phyloP scores from a whole-genome alignment of 2,888 invertebrate genomes.

The Campaea margaritaria region DNA sequence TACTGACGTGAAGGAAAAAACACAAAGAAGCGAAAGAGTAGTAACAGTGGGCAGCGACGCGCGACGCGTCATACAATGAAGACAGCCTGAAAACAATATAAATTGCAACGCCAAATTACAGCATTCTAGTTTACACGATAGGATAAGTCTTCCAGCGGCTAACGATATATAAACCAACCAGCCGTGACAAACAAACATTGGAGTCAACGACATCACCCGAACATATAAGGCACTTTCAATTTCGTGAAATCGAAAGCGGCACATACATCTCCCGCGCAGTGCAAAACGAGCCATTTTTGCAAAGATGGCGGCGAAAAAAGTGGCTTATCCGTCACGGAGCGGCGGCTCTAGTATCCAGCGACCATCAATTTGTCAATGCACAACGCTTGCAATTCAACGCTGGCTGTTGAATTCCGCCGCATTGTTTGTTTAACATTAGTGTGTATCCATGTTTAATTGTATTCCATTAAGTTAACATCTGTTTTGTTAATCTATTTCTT shows the following conservation, averaged over 20 bases:
- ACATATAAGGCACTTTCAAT: slow-evolving; percentile 81
- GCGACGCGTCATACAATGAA: slow-evolving; percentile 56
- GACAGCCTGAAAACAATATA: slow-evolving; percentile 72
- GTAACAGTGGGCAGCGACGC: slow-evolving; percentile 60
- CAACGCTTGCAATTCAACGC: slow-evolving; percentile 31
- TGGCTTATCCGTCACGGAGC: slow-evolving; percentile 73
- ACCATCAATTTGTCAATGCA: slow-evolving; percentile 71
- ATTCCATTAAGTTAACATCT: not conserved
- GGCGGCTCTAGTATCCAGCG: slow-evolving; percentile 58
- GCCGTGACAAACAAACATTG: slow-evolving; percentile 81
- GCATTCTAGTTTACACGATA: slow-evolving; percentile 74
- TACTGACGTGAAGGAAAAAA: slow-evolving; percentile 45
- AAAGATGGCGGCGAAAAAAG: slow-evolving; percentile 73
- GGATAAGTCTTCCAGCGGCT: slow-evolving; percentile 63
- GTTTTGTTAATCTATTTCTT: no score
- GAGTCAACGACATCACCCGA: slow-evolving; percentile 83
- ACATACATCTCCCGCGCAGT: slow-evolving; percentile 69
- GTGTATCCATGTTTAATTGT: slow-evolving; percentile 1
- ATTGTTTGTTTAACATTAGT: slow-evolving; percentile 43
- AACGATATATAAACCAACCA: slow-evolving; percentile 66
- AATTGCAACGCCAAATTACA: slow-evolving; percentile 72
- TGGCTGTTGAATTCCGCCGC: slow-evolving; percentile 47
- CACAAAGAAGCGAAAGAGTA: slow-evolving; percentile 55
- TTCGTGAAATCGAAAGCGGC: slow-evolving; percentile 82
- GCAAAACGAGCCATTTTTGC: slow-evolving; percentile 72